Conservation (phyloP, 2,797 vertebrate genomes). For the Bucorvus abyssinicus region DNA sequence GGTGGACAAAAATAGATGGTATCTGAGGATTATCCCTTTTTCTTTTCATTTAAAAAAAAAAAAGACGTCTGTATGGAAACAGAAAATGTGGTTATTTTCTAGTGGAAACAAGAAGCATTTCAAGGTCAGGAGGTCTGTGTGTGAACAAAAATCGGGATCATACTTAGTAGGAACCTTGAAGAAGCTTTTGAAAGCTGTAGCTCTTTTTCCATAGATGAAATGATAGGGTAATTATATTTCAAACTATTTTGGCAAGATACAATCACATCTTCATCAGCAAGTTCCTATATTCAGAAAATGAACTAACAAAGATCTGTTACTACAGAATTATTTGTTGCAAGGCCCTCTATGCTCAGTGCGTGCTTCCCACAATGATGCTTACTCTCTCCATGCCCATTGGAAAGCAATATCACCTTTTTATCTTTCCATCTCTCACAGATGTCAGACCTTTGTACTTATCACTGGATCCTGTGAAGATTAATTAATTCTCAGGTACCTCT, state of each 20-base stretch:
- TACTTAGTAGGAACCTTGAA: neutral
- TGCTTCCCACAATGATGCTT: neutral
- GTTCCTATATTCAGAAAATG: neutral
- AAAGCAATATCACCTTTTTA: neutral
- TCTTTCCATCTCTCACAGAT: neutral
- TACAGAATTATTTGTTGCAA: neutral
- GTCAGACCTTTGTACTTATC: neutral
- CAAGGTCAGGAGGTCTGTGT: neutral
- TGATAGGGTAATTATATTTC: neutral
- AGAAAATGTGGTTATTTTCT: neutral
- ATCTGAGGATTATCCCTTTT: neutral
- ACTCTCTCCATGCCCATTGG: neutral
- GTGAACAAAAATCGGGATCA: neutral
- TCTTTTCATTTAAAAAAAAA: neutral
- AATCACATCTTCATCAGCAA: neutral
- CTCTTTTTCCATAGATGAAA: neutral
- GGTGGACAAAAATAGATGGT: neutral
- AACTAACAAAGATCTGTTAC: neutral
- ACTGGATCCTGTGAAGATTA: neutral
- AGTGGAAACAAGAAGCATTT: neutral
- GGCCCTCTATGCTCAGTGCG: neutral
- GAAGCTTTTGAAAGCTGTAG: neutral
- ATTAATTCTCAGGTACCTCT: neutral
- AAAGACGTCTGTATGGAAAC: neutral
- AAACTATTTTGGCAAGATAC: neutral